Conservation (phyloP, 2,888 invertebrate species). For the Cerceris ruficornis region DNA sequence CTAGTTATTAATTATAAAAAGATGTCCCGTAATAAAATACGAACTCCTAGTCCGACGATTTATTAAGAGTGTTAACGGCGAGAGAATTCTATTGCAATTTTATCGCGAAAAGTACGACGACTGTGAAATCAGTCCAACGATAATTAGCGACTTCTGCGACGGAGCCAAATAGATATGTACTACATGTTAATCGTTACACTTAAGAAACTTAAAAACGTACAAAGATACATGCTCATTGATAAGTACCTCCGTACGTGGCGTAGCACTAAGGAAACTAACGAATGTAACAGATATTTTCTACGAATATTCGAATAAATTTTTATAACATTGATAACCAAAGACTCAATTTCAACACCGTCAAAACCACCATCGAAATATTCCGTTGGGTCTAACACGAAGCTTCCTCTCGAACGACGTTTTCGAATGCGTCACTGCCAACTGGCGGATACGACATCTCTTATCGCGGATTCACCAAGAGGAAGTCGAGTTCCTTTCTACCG, state of each 20-base stretch:
- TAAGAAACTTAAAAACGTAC: slow-evolving; percentile 4
- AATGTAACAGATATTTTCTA: slow-evolving; percentile 28
- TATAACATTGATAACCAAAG: neutral
- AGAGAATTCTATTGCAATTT: neutral
- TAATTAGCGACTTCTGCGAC: slow-evolving; percentile 3
- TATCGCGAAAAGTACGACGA: neutral
- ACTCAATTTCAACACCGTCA: neutral
- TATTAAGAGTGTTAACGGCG: neutral
- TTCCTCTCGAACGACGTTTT: slow-evolving; percentile 7
- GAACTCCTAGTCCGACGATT: slow-evolving; percentile 42
- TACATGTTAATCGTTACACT: slow-evolving; percentile 5
- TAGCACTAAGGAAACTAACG: neutral
- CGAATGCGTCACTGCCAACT: slow-evolving; percentile 16
- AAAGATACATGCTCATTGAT: slow-evolving; percentile 1
- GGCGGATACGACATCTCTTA: slow-evolving; percentile 52
- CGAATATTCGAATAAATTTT: slow-evolving; percentile 25
- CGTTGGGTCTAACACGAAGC: neutral
- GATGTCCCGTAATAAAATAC: neutral
- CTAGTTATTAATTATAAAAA: neutral
- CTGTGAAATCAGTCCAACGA: no score
- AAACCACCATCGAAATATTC: neutral
- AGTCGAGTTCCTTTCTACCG: slow-evolving; percentile 52
- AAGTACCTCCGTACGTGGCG: slow-evolving; percentile 7
- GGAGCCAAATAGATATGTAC: slow-evolving; percentile 36
- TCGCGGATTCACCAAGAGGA: slow-evolving; percentile 58